These are phyloP conservation scores for Lophotriccus pileatus DNA, from an alignment of 2,797 vertebrate species.

Conservation along the genomic window DNA sequence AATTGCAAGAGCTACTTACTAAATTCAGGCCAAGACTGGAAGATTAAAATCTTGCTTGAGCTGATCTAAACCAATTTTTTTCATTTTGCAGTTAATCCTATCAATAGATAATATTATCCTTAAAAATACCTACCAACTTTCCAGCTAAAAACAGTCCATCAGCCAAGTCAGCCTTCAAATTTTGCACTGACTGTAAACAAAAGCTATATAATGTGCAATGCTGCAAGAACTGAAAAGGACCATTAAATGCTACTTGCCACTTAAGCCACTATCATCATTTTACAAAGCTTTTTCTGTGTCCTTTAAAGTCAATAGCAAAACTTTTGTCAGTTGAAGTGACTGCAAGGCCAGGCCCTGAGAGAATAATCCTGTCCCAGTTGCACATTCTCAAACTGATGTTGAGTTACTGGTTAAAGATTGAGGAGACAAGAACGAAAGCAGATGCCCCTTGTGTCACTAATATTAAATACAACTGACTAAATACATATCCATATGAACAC, in stretches of 20 bases:
- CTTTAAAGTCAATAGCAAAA: not conserved
- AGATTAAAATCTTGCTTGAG: not conserved
- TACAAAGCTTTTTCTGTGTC: not conserved
- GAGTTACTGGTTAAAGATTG: not conserved
- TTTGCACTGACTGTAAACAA: conserved; percentile 12
- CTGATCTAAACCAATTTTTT: not conserved
- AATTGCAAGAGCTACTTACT: not conserved
- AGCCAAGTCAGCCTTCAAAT: not conserved
- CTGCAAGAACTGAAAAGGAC: not conserved
- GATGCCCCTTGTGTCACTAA: not conserved
- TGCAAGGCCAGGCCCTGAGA: not conserved
- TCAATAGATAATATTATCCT: not conserved
- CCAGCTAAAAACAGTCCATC: not conserved
- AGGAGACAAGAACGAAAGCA: not conserved
- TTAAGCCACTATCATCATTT: not conserved
- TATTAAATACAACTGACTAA: not conserved
- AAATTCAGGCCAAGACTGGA: not conserved
- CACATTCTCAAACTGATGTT: not conserved
- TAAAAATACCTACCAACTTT: not conserved
- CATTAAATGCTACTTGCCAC: not conserved
- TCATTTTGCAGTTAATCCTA: not conserved
- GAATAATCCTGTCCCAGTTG: not conserved
- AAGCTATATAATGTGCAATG: not conserved
- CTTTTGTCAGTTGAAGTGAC: not conserved
- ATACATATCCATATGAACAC: not conserved